Evolutionary conservation across 2,113 vertebrate species (phyloP).

Genomic region (Nanorana parkeri): DNA sequence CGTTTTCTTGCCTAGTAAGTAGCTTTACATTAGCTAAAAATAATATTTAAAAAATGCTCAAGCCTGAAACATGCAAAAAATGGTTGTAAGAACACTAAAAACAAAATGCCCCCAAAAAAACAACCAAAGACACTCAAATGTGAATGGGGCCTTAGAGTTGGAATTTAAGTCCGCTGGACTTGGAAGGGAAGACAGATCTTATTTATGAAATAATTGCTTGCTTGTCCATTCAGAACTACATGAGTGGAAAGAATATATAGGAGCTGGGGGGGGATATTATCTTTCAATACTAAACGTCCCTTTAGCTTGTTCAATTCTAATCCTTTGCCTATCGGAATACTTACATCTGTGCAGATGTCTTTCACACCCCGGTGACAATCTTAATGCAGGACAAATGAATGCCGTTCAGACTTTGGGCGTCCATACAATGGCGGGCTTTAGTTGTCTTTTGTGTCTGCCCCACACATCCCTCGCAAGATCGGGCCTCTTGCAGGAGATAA

Average conservation of each 20-base stretch:
- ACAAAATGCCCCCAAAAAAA: no score
- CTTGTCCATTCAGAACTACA: background rate
- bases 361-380: slow-evolving; percentile 62
- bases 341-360: slow-evolving; percentile 52
- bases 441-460: slow-evolving; percentile 46
- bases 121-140: no score
- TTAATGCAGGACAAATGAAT: slow-evolving; percentile 73
- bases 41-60: no score
- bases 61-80: no score
- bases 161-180: no score
- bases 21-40: no score
- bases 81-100: no score
- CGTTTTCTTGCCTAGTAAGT: no score
- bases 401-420: slow-evolving; percentile 63
- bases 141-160: no score
- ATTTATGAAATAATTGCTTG: background rate
- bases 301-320: slow-evolving; percentile 42
- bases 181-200: background rate
- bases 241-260: slow-evolving; percentile 10
- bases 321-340: slow-evolving; percentile 50
- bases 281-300: slow-evolving; percentile 37
- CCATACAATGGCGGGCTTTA: slow-evolving; percentile 47
- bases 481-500: slow-evolving; percentile 71
- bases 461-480: slow-evolving; percentile 43
- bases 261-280: slow-evolving; percentile 10